Conservation (phyloP, 2,113 vertebrate species). For the Ellobius talpinus region DNA sequence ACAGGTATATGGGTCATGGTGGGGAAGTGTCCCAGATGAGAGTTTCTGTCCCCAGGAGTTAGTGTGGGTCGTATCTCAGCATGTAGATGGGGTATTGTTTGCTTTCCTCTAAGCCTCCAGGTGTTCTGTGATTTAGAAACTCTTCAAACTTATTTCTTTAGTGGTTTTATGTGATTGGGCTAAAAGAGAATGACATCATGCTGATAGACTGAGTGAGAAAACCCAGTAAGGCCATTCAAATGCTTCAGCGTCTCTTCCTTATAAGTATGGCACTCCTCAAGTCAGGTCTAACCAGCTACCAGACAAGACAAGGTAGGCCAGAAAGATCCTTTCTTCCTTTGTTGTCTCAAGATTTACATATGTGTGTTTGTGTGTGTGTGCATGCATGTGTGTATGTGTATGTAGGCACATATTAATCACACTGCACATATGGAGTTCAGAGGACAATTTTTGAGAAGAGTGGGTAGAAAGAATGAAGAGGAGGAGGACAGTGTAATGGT, state of each 20-base stretch:
- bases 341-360: background rate
- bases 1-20: background rate
- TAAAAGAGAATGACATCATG: background rate
- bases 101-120: background rate
- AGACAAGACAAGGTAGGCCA: background rate
- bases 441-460: background rate
- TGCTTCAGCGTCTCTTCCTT: background rate
- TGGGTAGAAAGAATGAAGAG: background rate
- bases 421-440: background rate
- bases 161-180: background rate
- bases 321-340: background rate
- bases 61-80: background rate
- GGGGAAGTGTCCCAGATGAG: background rate
- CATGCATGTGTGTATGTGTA: background rate
- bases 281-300: background rate
- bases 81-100: background rate
- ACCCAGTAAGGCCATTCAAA: background rate
- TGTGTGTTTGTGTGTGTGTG: background rate
- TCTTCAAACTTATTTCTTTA: background rate
- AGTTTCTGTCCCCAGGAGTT: background rate
- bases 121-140: background rate
- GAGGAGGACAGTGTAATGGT: background rate
- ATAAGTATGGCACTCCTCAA: background rate
- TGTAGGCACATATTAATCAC: background rate
- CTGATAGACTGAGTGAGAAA: background rate